These are phyloP conservation scores for Coracopsis vasa DNA, from an alignment of 2,113 vertebrate genomes.

Conservation along the genomic window DNA sequence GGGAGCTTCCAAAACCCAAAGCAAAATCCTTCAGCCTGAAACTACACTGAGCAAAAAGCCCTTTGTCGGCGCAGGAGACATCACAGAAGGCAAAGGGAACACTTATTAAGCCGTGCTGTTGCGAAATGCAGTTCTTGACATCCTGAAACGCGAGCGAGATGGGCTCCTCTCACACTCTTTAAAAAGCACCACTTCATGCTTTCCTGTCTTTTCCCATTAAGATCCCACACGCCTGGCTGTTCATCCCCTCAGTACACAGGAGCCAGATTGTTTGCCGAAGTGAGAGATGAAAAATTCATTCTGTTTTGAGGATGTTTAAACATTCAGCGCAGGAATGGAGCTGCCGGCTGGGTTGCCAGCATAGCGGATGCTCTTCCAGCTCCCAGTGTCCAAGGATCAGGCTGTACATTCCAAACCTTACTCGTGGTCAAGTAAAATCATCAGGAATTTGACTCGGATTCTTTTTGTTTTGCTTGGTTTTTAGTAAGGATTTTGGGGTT, in stretches of 20 bases:
- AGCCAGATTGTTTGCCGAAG: constrained; percentile 60
- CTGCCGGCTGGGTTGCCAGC: constrained; percentile 36
- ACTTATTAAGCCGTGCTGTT: neutral
- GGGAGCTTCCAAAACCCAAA: neutral
- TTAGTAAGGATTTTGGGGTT: neutral
- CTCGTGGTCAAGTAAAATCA: neutral
- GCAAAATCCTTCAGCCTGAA: neutral
- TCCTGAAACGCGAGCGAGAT: neutral
- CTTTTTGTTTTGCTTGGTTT: neutral
- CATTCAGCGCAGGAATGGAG: constrained; percentile 47
- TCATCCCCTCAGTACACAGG: constrained; percentile 51
- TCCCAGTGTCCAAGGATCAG: neutral
- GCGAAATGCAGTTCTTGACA: neutral
- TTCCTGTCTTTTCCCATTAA: constrained; percentile 45
- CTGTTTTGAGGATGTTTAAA: constrained; percentile 56
- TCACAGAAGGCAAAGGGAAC: neutral
- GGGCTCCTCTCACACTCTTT: neutral
- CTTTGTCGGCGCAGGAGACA: neutral
- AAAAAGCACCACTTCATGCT: constrained; percentile 22
- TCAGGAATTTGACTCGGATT: neutral
- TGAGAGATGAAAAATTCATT: constrained; percentile 69
- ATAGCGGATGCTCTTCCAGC: neutral
- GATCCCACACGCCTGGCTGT: constrained; percentile 37
- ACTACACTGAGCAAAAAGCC: fast-evolving
- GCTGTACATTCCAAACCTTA: neutral